Base-by-base conservation (phyloP, 2,113 vertebrate genomes). In the Galemys pyrenaicus region DNA sequence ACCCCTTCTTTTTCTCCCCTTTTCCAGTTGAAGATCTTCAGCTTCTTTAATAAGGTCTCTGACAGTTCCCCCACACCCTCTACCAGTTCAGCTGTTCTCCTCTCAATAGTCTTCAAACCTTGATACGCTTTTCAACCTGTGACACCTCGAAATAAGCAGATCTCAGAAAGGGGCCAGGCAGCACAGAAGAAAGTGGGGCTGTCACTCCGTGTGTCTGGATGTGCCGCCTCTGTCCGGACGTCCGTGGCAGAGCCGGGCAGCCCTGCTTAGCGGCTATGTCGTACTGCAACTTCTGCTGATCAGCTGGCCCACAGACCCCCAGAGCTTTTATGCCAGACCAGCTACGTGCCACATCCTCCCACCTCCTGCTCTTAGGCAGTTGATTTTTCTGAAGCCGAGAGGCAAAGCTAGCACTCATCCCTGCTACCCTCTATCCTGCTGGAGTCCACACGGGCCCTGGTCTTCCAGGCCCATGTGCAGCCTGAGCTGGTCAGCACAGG, bases 341-440 rank as follows among this genome's bases (percentile, higher is more conserved):
- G 30, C 80, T 58, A 30, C 0, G 0, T 71, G 28, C 79, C 64
- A 39, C 19, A 56, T 56, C 86, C 28, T 75, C 85, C 32, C 28
- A 2, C 35, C 37, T 49, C 60, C 82, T 78, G 44, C 46, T 79
- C 89, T 95, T 77, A 81, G 67, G 71, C 5, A 7, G 70, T 73
- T 3, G 54, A 89, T 86, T 89, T 91, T 92, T 65, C 82, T 68
- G 73, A 71, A 77, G 75, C 84, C 84, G 71, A 75, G 86, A 89
- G 8, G 9, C 39, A 60, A 49, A 56, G 9, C 6, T 46, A 11
- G 6, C 54, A 10, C 32, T 41, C 41, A 9, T 79, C 41, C 77
- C n/a, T 24, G 49, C 44, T 54, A 60, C 0, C 13, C 37, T 68
- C 32, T 20, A 0, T 8, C 67, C 28, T 56, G 62, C 70, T 77